A percentile compares a stretch with the other conserved stretches of the same genome.
Conservation (phyloP, 2,888 invertebrate genomes). For the Perizoma flavofasciatum region DNA sequence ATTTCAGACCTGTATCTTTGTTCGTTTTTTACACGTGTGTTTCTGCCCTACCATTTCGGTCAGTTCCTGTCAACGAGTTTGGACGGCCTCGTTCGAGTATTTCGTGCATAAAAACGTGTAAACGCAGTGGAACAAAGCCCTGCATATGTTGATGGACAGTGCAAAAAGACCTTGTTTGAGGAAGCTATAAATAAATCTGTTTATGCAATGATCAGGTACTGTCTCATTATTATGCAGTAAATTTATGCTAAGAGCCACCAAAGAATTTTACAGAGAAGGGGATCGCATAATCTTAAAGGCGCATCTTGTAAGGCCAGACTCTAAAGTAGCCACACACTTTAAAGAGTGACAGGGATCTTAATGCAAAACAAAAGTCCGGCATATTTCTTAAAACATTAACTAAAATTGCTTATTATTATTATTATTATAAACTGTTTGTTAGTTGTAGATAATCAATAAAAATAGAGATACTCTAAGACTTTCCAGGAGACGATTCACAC, state of each 20-base stretch:
- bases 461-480: neutral
- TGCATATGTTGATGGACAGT: conserved; percentile 27
- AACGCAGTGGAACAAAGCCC: conserved; percentile 29
- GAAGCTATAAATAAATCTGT: conserved; percentile 32
- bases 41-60: conserved; percentile 48
- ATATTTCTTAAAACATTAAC: conserved; percentile 3
- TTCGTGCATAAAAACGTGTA: conserved; percentile 33
- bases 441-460: neutral
- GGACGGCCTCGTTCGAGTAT: conserved; percentile 27
- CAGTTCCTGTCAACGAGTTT: conserved; percentile 54
- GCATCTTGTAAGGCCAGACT: conserved; percentile 1
- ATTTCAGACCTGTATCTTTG: conserved; percentile 2
- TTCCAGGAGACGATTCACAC: conserved; percentile 10
- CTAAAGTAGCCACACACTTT: no score
- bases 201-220: conserved; percentile 32
- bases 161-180: conserved; percentile 26
- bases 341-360: no score
- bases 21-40: conserved; percentile 2
- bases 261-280: conserved; percentile 11
- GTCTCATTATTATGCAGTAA: conserved; percentile 27
- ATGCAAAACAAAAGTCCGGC: no score
- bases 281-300: conserved; percentile 10
- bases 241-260: conserved; percentile 24
- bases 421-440: no score
- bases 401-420: no score